Percentiles rank a stretch among this genome's conserved stretches.
phyloP scores from a whole-genome alignment of 2,797 vertebrate species.

The Acanthornis magna region DNA sequence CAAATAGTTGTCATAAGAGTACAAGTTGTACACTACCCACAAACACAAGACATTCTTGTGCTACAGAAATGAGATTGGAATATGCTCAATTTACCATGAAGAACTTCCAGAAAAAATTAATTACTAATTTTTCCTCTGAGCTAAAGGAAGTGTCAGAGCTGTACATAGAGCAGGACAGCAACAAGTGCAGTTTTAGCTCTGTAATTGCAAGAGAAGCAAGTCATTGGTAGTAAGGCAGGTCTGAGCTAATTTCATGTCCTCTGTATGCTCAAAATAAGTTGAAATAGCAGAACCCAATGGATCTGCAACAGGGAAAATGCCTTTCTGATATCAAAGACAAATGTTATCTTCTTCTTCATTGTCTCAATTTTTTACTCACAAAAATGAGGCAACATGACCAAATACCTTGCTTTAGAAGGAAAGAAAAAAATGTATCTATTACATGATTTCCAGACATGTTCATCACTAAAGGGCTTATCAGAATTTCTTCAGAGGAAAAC shows the following conservation, averaged over 20 bases:
- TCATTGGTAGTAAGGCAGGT: background rate
- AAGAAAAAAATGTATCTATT: background rate
- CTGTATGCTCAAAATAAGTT: background rate
- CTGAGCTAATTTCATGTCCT: background rate
- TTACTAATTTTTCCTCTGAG: background rate
- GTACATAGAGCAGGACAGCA: background rate
- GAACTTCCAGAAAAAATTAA: background rate
- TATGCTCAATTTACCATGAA: background rate
- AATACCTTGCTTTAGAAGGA: background rate
- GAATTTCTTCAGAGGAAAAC: background rate
- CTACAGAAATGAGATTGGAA: background rate
- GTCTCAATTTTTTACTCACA: background rate
- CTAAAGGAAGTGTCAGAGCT: background rate
- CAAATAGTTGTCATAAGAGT: background rate
- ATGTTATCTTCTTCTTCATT: background rate
- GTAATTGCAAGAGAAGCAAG: background rate
- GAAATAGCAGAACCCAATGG: background rate
- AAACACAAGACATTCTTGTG: background rate
- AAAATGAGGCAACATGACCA: background rate
- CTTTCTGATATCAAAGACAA: background rate
- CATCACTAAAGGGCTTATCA: background rate
- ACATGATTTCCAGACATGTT: background rate
- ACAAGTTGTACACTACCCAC: background rate
- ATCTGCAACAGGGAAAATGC: background rate
- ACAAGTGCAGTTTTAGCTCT: background rate